Evolutionary conservation across 2,113 vertebrate species (phyloP).

Genomic region (Brachionichthys hirsutus): DNA sequence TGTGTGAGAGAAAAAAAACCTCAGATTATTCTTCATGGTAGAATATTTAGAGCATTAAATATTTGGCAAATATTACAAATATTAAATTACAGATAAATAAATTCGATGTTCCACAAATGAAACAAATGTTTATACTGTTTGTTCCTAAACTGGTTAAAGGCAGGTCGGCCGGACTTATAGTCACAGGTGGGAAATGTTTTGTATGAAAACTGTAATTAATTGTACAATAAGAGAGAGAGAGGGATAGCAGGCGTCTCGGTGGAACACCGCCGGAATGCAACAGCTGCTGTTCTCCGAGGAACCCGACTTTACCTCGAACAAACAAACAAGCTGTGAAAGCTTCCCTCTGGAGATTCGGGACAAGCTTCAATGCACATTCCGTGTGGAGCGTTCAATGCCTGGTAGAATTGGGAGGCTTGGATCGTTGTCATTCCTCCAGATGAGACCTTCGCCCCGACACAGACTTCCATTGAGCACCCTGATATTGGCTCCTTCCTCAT

Average conservation of each 20-base stretch:
- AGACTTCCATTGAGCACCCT: conserved; percentile 42
- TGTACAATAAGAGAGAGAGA: conserved; percentile 21
- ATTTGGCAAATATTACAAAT: no score
- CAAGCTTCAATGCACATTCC: conserved; percentile 60
- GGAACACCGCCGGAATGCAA: conserved; percentile 81
- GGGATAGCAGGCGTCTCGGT: conserved; percentile 61
- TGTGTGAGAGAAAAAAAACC: no score
- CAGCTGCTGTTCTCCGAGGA: conserved; percentile 83
- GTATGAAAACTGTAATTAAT: conserved; percentile 25
- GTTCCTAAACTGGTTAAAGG: no score
- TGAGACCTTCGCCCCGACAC: conserved; percentile 67
- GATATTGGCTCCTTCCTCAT: conserved; percentile 72
- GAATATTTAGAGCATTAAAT: neutral
- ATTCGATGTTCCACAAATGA: no score
- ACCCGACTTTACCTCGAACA: conserved; percentile 76
- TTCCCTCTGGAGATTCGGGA: conserved; percentile 77
- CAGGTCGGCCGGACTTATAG: neutral
- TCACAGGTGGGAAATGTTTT: conserved; percentile 1
- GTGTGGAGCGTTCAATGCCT: conserved; percentile 58
- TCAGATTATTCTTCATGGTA: conserved; percentile 1
- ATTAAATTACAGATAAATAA: no score
- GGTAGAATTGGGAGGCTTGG: conserved; percentile 63
- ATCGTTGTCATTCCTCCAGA: conserved; percentile 65
- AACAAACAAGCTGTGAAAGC: conserved; percentile 71
- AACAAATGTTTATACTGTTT: no score